Base-by-base conservation (phyloP, 92 coral and sea anemone genomes). In the Montipora capitata region DNA sequence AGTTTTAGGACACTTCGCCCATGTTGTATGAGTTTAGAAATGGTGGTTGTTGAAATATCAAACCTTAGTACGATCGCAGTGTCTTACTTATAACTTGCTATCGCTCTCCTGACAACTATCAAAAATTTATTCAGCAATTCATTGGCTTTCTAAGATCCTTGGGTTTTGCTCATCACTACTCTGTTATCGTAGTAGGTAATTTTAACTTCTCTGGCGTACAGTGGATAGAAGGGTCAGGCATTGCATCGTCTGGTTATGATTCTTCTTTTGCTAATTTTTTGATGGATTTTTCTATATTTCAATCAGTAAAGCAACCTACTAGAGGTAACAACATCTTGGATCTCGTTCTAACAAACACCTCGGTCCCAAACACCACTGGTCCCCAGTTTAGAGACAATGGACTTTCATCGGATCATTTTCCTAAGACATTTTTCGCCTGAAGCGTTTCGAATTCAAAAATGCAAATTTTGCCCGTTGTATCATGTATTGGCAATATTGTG, bases 191-290 rank as follows among this genome's bases (percentile, higher is more conserved):
- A n/a, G 77, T 83, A 64, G 92, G 92, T 16, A 79, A 88, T 80
- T 89, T 83, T 71, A 89, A 83, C 62, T 89, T 79, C 89, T 89
- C 93, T 8, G 73, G 66, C 9, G 83, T 89, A 13, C 82, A 77
- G 62, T 89, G 85, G 92, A 79, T 89, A 18, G 93, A 89, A 69
- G 89, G 89, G 61, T 82, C 88, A 59, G 92, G 89, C 20, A 82
- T 76, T 72, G 78, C 3, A 51, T 51, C 57, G 1, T 2, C 57
- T 51, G 57, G 57, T 51, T 2, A 51, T 51, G 57, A 51, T 51
- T 51, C 57, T 51, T 51, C 57, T 7, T 51, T 51, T 51, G 57
- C 57, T 7, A 51, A 51, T 51, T 51, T 51, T 7, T 11, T 1
- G 57, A 51, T 51, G 57, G 57, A 51, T 63, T 27, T 1, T 71